Evolutionary conservation across 2,113 vertebrate genomes (phyloP), one percentile per base, ranked within the genome.

Genomic region (Cynocephalus volans): DNA sequence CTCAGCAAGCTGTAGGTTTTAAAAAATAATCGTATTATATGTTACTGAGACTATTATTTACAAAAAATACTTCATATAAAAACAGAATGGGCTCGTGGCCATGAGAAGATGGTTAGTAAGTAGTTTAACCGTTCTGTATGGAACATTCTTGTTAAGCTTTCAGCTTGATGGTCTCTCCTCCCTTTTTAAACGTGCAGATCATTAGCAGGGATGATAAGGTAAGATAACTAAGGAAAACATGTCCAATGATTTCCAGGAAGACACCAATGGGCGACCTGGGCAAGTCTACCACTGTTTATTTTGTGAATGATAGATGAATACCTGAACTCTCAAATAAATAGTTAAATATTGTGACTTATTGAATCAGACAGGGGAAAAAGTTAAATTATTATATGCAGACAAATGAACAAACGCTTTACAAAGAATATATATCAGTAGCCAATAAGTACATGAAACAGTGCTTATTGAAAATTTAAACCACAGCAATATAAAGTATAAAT

Each of bases 211-310:
- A 80, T 81, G 13, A 18, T 19, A 96, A 97, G 87, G 65, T 48
- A 88, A 96, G 90, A 41, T 50, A 97, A 45, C 91, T 65, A 62
- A 89, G 58, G 48, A 92, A 93, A 88, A 62, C 75, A 80, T 52
- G 23, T 15, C 62, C 6, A 21, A 18, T 86, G 6, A 91, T 98
- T 98, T 97, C 31, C 67, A 93, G 36, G 56, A 90, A 97, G 56
- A 97, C 80, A 81, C 70, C 75, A 95, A 96, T 95, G 52, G 72
- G 69, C 95, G 64, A 97, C 65, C 45, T 85, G 12, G 72, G 33
- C 90, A 97, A 97, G 97, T 97, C 75, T 96, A 56, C 31, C 33
- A 24, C 54, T 94, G 45, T 83, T 96, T 98, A 77, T 94, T 97
- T 82, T 83, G 82, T 79, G 73, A 97, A 93, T 97, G 76, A 97